phyloP scores from a whole-genome alignment of 2,888 invertebrate species.

The Synergus itoensis region DNA sequence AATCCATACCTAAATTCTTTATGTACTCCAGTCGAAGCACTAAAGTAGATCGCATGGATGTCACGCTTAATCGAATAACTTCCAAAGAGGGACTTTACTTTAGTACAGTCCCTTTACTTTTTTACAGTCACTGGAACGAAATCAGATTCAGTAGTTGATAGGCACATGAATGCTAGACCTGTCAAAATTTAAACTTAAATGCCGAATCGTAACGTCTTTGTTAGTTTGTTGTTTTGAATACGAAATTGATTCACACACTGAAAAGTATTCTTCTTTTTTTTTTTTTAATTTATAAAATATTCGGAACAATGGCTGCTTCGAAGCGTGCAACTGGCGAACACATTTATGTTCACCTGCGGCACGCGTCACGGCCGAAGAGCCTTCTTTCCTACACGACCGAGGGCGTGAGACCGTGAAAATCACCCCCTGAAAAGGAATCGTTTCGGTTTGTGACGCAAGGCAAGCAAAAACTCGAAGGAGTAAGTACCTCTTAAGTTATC shows the following conservation, averaged over 20 bases:
- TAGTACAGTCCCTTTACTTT: too few relatives aligned
- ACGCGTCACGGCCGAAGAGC: slow-evolving; percentile 23
- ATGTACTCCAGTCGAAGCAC: slow-evolving; percentile 43
- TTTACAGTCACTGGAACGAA: slow-evolving; percentile 50
- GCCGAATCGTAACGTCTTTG: background rate
- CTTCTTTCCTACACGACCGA: background rate
- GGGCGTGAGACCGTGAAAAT: slow-evolving; percentile 32
- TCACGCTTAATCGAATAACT: slow-evolving; percentile 71
- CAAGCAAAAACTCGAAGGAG: slow-evolving; percentile 4
- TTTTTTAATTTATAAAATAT: background rate
- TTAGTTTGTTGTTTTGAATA: background rate
- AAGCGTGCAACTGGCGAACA: background rate
- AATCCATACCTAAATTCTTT: background rate
- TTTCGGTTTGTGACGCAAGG: slow-evolving; percentile 10
- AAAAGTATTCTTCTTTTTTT: background rate
- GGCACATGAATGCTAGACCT: background rate
- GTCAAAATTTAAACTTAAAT: background rate
- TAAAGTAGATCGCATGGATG: slow-evolving; percentile 67
- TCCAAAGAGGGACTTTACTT: slow-evolving; percentile 59
- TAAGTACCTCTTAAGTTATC: background rate
- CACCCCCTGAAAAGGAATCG: background rate
- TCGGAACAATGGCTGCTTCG: background rate
- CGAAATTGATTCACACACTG: background rate
- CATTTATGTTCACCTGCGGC: slow-evolving; percentile 7
- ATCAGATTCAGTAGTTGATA: background rate